phyloP scores from a whole-genome alignment of 2,797 vertebrate genomes.

The Gymnoscopelus microlampas region DNA sequence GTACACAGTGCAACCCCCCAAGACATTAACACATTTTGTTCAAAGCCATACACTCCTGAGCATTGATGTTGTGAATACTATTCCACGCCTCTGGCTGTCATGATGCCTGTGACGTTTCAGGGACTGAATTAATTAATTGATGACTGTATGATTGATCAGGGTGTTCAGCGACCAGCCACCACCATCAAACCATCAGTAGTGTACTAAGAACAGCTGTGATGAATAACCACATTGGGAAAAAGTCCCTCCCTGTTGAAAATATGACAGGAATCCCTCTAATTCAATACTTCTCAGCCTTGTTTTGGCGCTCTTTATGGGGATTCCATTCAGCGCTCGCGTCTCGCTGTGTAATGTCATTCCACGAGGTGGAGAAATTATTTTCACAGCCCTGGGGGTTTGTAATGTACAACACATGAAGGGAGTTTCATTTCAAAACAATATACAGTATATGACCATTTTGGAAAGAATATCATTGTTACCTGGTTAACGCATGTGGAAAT shows the following conservation, averaged over 20 bases:
- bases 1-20: background rate
- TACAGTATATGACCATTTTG: slow-evolving; percentile 1
- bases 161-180: slow-evolving; percentile 10
- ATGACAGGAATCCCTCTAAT: slow-evolving; percentile 49
- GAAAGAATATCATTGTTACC: too few species aligned
- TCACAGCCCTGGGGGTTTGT: slow-evolving; percentile 6
- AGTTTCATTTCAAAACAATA: background rate
- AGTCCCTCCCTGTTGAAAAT: slow-evolving; percentile 27
- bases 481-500: too few species aligned
- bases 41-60: slow-evolving; percentile 16
- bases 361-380: slow-evolving; percentile 5
- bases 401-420: slow-evolving; percentile 33
- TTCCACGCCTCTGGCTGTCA: background rate
- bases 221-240: slow-evolving; percentile 55
- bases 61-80: background rate
- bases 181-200: slow-evolving; percentile 12
- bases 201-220: slow-evolving; percentile 40
- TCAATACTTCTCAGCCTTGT: slow-evolving; percentile 27
- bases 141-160: slow-evolving; percentile 7
- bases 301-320: background rate
- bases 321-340: slow-evolving; percentile 20
- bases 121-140: too few species aligned
- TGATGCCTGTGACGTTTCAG: slow-evolving; percentile 25
- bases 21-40: slow-evolving; percentile 3
- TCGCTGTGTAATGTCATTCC: slow-evolving; percentile 19